These are phyloP conservation scores for Eulacestoma nigropectus DNA, from an alignment of 2,113 vertebrate species.

Conservation along the genomic window DNA sequence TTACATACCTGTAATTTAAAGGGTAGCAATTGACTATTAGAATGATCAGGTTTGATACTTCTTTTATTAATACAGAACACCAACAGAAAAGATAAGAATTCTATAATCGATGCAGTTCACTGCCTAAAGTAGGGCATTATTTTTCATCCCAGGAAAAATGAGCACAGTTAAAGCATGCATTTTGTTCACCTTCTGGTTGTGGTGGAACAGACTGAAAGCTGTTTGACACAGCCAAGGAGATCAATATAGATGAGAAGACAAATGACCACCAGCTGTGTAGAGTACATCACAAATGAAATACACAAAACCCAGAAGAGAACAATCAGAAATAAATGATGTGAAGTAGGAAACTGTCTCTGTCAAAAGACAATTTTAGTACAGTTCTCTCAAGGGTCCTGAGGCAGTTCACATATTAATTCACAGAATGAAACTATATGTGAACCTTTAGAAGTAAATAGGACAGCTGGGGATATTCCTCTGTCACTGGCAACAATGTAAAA, in stretches of 20 bases:
- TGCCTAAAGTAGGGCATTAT: not conserved
- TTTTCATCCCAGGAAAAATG: not conserved
- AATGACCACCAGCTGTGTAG: constrained; percentile 9
- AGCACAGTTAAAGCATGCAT: not conserved
- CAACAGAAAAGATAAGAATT: constrained; percentile 9
- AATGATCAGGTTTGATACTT: constrained; percentile 10
- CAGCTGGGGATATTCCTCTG: not conserved
- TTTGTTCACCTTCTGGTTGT: not conserved
- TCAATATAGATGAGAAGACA: constrained; percentile 19
- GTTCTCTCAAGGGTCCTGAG: not conserved
- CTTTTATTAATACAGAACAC: constrained; percentile 22
- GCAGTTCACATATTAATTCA: not conserved
- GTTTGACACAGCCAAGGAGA: not conserved
- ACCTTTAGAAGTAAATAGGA: not conserved
- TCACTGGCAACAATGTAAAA: not conserved
- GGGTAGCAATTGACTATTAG: not conserved
- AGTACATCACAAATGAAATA: not conserved
- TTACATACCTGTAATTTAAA: constrained; percentile 38
- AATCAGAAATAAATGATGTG: not conserved
- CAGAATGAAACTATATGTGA: not conserved
- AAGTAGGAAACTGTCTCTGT: not conserved
- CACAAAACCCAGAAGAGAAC: not conserved
- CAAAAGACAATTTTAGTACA: not conserved
- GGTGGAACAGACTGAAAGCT: not conserved
- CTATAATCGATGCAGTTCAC: not conserved